These are phyloP conservation scores for Melanotaenia boesemani DNA, from an alignment of 2,797 vertebrate genomes.

Conservation along the genomic window DNA sequence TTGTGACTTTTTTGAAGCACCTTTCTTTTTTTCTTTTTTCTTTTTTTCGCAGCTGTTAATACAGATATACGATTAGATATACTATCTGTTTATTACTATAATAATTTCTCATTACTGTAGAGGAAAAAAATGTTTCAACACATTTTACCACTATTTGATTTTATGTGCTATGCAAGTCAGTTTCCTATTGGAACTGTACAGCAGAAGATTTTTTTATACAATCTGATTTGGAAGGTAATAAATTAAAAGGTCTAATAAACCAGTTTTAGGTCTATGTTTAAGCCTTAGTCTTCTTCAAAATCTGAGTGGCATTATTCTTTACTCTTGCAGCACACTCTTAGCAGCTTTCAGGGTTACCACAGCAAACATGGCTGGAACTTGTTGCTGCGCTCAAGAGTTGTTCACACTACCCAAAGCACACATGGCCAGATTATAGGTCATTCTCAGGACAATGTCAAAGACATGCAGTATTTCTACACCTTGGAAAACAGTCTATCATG, in stretches of 20 bases:
- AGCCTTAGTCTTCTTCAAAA: slow-evolving; percentile 18
- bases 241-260: not conserved
- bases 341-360: slow-evolving; percentile 45
- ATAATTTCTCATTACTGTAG: not conserved
- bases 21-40: no score
- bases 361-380: slow-evolving; percentile 57
- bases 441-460: slow-evolving; percentile 14
- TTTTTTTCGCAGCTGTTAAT: not conserved
- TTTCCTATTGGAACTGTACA: not conserved
- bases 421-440: slow-evolving; percentile 10
- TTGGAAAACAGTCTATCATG: not conserved
- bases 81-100: not conserved
- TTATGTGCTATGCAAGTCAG: not conserved
- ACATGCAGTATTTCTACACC: not conserved
- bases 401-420: slow-evolving; percentile 39
- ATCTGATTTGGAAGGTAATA: slow-evolving; percentile 3
- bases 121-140: not conserved
- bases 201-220: not conserved
- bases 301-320: slow-evolving; percentile 14
- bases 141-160: not conserved
- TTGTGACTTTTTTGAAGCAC: not conserved
- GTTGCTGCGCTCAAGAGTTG: slow-evolving; percentile 41
- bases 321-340: slow-evolving; percentile 3
- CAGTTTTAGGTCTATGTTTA: slow-evolving; percentile 6
- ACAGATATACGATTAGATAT: not conserved